phyloP scores from a whole-genome alignment of 2,113 vertebrate genomes.

The Bufo bufo region DNA sequence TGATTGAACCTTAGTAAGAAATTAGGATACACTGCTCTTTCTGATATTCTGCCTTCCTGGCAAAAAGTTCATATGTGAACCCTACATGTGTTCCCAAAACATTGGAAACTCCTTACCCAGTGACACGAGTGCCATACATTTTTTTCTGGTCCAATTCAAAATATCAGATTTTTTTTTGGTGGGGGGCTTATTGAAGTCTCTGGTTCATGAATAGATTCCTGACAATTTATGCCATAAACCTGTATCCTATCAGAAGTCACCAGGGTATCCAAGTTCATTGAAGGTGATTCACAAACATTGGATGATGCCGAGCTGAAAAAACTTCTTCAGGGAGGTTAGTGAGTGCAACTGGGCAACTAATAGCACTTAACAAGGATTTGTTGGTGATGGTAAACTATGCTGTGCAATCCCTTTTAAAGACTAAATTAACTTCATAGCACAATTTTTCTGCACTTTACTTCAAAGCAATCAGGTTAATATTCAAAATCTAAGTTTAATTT shows the following conservation, averaged over 20 bases:
- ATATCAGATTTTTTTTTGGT: background rate
- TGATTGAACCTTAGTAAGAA: background rate
- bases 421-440: constrained; percentile 48
- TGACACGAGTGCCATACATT: background rate
- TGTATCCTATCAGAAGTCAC: constrained; percentile 82
- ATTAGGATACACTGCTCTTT: background rate
- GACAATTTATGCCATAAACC: constrained; percentile 68
- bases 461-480: background rate
- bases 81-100: background rate
- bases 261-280: constrained; percentile 84
- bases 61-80: background rate
- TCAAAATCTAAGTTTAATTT: background rate
- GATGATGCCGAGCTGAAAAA: constrained; percentile 85
- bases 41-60: background rate
- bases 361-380: constrained; percentile 65
- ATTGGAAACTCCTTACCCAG: background rate
- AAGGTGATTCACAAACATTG: constrained; percentile 81
- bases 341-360: constrained; percentile 70
- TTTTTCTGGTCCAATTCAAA: background rate
- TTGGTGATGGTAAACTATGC: constrained; percentile 62
- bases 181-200: background rate
- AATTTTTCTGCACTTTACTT: background rate
- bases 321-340: constrained; percentile 87
- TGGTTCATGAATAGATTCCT: background rate
- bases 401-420: constrained; percentile 73